phyloP scores from a whole-genome alignment of 2,797 vertebrate species.

The Gorsachius magnificus region DNA sequence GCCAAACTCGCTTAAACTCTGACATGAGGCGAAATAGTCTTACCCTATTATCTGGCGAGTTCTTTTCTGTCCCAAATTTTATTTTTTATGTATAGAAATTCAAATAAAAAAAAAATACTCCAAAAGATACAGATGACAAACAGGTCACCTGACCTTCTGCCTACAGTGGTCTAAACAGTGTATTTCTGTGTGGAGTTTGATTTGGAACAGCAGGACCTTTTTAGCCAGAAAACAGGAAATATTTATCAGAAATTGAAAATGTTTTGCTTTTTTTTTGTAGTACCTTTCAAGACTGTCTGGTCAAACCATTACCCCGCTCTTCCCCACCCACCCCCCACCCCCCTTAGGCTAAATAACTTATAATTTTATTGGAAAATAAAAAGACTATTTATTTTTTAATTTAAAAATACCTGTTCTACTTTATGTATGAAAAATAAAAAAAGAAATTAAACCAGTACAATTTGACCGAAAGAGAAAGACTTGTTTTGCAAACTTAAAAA shows the following conservation, averaged over 20 bases:
- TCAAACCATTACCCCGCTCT: not conserved
- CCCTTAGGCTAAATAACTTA: not conserved
- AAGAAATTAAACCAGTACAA: not conserved
- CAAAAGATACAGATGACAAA: not conserved
- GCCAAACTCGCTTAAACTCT: not conserved
- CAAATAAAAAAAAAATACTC: not conserved
- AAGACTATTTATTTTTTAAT: not conserved
- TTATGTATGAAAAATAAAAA: not conserved
- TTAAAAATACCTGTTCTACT: not conserved
- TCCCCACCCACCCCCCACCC: too few relatives aligned
- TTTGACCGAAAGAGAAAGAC: not conserved
- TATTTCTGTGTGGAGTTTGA: not conserved
- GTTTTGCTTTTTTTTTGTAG: not conserved
- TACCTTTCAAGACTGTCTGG: not conserved
- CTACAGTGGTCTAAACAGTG: not conserved
- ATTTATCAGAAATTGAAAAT: not conserved
- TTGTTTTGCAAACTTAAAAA: not conserved
- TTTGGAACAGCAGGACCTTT: not conserved
- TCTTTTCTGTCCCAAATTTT: not conserved
- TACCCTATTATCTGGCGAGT: accelerated
- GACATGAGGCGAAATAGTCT: not conserved
- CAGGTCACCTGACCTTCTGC: not conserved
- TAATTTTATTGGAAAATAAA: not conserved
- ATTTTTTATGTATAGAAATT: not conserved
- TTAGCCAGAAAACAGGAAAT: not conserved